Evolutionary conservation across 2,113 vertebrate genomes (phyloP).

Genomic region (Pollimyrus isidori): DNA sequence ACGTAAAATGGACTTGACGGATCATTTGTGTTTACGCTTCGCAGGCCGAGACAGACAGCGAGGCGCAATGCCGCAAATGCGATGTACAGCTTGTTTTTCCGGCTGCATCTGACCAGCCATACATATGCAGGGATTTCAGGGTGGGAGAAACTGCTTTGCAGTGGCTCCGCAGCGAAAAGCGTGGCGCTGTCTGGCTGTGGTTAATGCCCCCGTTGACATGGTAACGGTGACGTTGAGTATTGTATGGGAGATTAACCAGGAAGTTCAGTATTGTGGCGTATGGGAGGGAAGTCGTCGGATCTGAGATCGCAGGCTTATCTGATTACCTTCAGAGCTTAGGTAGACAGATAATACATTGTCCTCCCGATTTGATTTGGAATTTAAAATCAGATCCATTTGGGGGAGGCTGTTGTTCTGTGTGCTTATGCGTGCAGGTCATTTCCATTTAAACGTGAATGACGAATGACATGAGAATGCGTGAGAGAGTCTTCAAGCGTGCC

Average conservation of each 20-base stretch:
- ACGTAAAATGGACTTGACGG: conserved; percentile 26
- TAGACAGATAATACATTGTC: conserved; percentile 51
- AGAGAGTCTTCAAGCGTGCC: not conserved
- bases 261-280: conserved; percentile 32
- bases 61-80: not conserved
- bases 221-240: conserved; percentile 44
- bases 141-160: conserved; percentile 33
- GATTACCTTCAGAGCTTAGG: conserved; percentile 46
- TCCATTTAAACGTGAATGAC: not conserved
- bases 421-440: not conserved
- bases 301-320: conserved; percentile 38
- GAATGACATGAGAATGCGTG: not conserved
- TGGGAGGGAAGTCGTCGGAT: conserved; percentile 17
- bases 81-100: not conserved
- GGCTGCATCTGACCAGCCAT: not conserved
- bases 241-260: conserved; percentile 37
- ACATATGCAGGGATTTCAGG: not conserved
- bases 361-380: conserved; percentile 7
- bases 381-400: conserved; percentile 1
- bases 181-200: conserved; percentile 48
- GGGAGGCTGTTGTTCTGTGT: not conserved
- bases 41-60: not conserved
- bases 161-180: conserved; percentile 32
- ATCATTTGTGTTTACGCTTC: not conserved
- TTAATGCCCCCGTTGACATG: conserved; percentile 50